These are phyloP conservation scores for Synanthedon andrenaeformis DNA, from an alignment of 2,888 invertebrate genomes.

Conservation along the genomic window DNA sequence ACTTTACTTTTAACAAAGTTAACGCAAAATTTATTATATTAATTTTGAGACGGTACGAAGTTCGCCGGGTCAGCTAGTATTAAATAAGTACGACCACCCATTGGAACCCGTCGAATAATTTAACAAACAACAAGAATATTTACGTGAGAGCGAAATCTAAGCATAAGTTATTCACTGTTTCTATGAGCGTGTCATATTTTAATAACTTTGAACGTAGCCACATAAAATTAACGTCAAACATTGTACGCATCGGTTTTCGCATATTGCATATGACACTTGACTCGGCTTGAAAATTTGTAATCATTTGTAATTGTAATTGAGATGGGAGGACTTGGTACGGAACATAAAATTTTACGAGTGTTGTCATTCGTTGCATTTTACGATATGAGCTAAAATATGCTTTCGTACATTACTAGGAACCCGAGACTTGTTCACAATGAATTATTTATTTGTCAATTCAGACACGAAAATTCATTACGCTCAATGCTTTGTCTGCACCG, in stretches of 20 bases:
- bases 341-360: slow-evolving; percentile 59
- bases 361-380: slow-evolving; percentile 60
- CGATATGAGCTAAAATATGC: slow-evolving; percentile 58
- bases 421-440: slow-evolving; percentile 42
- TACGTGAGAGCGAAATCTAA: no score
- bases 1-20: no score
- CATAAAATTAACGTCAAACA: slow-evolving; percentile 22
- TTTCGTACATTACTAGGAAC: slow-evolving; percentile 53
- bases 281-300: slow-evolving; percentile 49
- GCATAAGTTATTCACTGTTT: no score
- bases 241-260: slow-evolving; percentile 32
- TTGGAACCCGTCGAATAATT: no score
- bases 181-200: neutral
- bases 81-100: no score
- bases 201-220: neutral
- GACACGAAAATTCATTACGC: slow-evolving; percentile 47
- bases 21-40: no score
- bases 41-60: no score
- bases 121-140: no score
- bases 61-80: no score
- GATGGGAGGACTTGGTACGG: slow-evolving; percentile 41
- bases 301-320: slow-evolving; percentile 69
- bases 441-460: slow-evolving; percentile 59
- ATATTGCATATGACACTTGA: slow-evolving; percentile 35
- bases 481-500: slow-evolving; percentile 32